Evolutionary conservation across 2,888 invertebrate species (phyloP).

Genomic region (Leptinotarsa haldemani): DNA sequence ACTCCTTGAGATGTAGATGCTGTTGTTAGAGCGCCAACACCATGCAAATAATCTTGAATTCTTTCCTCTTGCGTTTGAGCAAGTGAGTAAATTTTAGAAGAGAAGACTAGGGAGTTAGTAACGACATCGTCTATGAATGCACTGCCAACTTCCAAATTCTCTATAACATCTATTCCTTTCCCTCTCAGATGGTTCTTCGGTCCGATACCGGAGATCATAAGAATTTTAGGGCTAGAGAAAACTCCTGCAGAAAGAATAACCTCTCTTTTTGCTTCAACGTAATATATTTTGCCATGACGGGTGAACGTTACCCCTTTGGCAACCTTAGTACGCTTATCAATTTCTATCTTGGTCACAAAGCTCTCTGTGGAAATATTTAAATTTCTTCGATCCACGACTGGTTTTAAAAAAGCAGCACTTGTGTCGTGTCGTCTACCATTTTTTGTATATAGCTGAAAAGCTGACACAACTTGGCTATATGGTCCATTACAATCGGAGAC

Average conservation of each 20-base stretch:
- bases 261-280: constrained; percentile 74
- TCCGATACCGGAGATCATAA: constrained; percentile 86
- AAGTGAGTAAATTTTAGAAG: constrained; percentile 74
- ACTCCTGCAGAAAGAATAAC: constrained; percentile 82
- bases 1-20: not conserved
- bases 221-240: constrained; percentile 83
- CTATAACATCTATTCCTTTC: constrained; percentile 71
- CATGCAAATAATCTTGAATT: constrained; percentile 65
- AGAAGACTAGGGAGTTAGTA: constrained; percentile 76
- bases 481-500: constrained; percentile 77
- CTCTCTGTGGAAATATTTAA: constrained; percentile 77
- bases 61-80: constrained; percentile 64
- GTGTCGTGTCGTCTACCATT: constrained; percentile 80
- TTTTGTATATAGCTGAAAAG: constrained; percentile 68
- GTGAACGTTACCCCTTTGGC: constrained; percentile 76
- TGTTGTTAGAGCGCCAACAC: constrained; percentile 35
- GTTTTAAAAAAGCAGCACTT: constrained; percentile 79
- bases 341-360: constrained; percentile 71
- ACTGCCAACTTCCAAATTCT: constrained; percentile 80
- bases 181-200: constrained; percentile 72
- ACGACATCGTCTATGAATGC: constrained; percentile 83
- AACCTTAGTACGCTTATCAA: constrained; percentile 70
- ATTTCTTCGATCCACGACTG: constrained; percentile 73
- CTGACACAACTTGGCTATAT: constrained; percentile 73
- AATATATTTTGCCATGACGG: constrained; percentile 69